Evolutionary conservation across 2,113 vertebrate species (phyloP).

Genomic region (Heterochromis multidens): DNA sequence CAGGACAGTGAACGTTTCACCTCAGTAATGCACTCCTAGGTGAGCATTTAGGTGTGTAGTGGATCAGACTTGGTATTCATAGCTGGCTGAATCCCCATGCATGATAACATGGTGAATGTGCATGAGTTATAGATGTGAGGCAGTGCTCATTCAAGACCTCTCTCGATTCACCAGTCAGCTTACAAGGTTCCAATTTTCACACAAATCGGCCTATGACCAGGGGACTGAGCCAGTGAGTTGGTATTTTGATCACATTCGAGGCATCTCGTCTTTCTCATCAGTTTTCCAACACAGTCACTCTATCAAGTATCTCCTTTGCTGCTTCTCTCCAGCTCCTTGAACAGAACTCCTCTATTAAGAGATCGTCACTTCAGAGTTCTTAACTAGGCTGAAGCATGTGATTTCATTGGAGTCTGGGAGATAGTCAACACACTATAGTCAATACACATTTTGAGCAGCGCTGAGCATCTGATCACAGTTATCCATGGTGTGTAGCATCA

Average conservation of each 20-base stretch:
- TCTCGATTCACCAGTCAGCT: constrained; percentile 4
- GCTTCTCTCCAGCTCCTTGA: constrained; percentile 51
- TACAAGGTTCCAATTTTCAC: constrained; percentile 54
- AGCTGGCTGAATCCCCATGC: background rate
- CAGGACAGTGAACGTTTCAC: constrained; percentile 10
- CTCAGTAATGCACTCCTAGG: constrained; percentile 39
- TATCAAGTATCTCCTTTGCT: constrained; percentile 43
- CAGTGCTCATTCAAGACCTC: constrained; percentile 22
- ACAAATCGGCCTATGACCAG: background rate
- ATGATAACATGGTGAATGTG: constrained; percentile 41
- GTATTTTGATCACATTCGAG: constrained; percentile 53
- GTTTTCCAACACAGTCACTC: constrained; percentile 46
- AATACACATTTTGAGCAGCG: constrained; percentile 29
- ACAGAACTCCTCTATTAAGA: constrained; percentile 58
- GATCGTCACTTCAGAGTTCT: constrained; percentile 48
- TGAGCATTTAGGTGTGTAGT: constrained; percentile 34
- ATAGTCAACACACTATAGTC: constrained; percentile 42
- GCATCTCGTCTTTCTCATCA: constrained; percentile 48
- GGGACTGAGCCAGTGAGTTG: constrained; percentile 2
- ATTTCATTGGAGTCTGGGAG: constrained; percentile 42
- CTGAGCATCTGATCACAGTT: constrained; percentile 15
- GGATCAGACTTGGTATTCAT: constrained; percentile 52
- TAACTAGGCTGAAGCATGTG: constrained; percentile 51
- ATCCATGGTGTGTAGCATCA: background rate
- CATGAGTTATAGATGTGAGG: constrained; percentile 33